Evolutionary conservation across 2,888 invertebrate genomes (phyloP), one percentile per base, ranked within the genome.

Genomic region (Helicoverpa assulta): DNA sequence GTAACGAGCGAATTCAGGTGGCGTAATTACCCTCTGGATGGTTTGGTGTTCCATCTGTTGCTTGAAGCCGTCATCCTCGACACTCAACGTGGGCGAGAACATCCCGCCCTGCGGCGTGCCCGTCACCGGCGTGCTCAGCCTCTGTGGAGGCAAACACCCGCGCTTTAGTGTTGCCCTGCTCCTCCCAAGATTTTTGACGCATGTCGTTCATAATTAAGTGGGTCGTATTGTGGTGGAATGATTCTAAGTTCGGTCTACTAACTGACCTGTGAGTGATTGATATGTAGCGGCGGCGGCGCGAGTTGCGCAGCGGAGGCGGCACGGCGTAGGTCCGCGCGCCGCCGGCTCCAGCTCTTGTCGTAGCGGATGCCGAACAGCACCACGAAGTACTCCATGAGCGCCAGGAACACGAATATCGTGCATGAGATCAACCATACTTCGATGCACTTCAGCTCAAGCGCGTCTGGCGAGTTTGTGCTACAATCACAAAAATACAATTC

Each of bases 401-500:
- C 96, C 81, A 96, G 93, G 90, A 97, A 97, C 76, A 97, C 97
- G 90, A 97, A 97, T 83, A 97, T 90, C 55, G 97, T 97, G 92
- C 97, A 97, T 54, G 96, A 96, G 88, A 97, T 96, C 87, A 97
- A 92, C 97, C 97, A 97, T 78, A 97, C 97, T 87, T 97, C 97
- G 81, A 97, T 96, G 88, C 96, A 97, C 86, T 97, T 97, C 70
- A 97, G 89, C 88, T 97, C 96, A 65, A 97, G 90, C 3, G 97
- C 96, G 84, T 96, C 96, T 33, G 97, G 97, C 33, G 97, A 97
- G 89, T 97, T 97, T 89, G 97, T 96, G 88, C 97, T 96, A 93
- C 1, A 91, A 91, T 51, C 21, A n/a, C 5, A 14, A 50, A 33
- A 69, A 80, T 19, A 60, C 0, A 21, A 47, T 52, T n/a, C 7